Evolutionary conservation across 2,888 invertebrate species (phyloP).

Genomic region (Dinocampus coccinellae): DNA sequence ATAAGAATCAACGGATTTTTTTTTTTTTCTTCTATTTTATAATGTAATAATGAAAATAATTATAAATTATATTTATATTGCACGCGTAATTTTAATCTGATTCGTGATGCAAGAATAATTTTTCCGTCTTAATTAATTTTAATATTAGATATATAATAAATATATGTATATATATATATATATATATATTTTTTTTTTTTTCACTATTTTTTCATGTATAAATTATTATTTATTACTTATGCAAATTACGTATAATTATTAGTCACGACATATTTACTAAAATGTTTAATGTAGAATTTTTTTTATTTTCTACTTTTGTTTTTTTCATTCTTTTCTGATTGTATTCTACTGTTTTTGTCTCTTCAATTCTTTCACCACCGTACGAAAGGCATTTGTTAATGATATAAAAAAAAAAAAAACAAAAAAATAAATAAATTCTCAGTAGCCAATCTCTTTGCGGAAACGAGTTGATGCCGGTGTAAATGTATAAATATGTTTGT

Average conservation of each 20-base stretch:
- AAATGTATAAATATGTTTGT: not conserved
- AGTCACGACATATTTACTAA: not conserved
- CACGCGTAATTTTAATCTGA: not conserved
- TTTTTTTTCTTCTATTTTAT: not conserved
- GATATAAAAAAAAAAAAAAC: not conserved
- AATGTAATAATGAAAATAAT: not conserved
- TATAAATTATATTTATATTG: not conserved
- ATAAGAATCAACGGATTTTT: not conserved
- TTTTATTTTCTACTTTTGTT: not conserved
- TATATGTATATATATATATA: too few species aligned
- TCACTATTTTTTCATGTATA: too few species aligned
- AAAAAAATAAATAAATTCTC: too few species aligned
- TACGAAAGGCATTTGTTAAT: not conserved
- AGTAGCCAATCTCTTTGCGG: slow-evolving; percentile 1
- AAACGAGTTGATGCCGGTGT: not conserved
- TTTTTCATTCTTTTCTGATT: not conserved
- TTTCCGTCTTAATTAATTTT: too few species aligned
- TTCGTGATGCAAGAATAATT: too few species aligned
- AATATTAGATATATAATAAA: too few species aligned
- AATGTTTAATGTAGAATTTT: not conserved
- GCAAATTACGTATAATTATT: not conserved
- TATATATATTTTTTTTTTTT: too few species aligned
- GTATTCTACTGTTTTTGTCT: not conserved
- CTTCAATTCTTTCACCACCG: not conserved
- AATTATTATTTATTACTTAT: too few species aligned